Evolutionary conservation across 2,888 invertebrate genomes (phyloP).

Genomic region (Lordiphosa andalusiaca): DNA sequence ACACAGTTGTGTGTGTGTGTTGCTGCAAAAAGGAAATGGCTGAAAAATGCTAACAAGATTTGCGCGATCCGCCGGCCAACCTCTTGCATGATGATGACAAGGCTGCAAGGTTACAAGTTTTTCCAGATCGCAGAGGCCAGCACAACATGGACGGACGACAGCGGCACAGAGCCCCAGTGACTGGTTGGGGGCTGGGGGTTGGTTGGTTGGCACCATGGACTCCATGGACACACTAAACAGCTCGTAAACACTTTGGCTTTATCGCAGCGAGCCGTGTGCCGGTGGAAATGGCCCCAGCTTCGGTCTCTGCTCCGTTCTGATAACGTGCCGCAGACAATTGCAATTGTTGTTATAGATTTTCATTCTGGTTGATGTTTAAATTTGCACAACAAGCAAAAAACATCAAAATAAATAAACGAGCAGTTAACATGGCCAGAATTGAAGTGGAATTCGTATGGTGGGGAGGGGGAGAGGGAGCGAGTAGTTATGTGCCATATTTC

Average conservation of each 20-base stretch:
- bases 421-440: constrained; percentile 1
- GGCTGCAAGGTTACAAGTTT: constrained; percentile 73
- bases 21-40: constrained; percentile 57
- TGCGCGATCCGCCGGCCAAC: constrained; percentile 49
- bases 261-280: constrained; percentile 38
- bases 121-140: constrained; percentile 54
- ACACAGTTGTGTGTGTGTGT: constrained; percentile 15
- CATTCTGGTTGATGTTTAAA: constrained; percentile 56
- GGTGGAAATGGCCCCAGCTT: constrained; percentile 3
- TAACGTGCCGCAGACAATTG: constrained; percentile 62
- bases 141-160: constrained; percentile 8
- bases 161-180: constrained; percentile 27
- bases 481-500: not conserved
- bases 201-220: too few species aligned
- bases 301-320: constrained; percentile 26
- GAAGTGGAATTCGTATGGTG: too few species aligned
- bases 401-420: constrained; percentile 10
- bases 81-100: constrained; percentile 53
- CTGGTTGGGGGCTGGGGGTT: constrained; percentile 2
- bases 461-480: not conserved
- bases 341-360: constrained; percentile 50
- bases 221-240: constrained; percentile 54
- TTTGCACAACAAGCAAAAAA: constrained; percentile 42
- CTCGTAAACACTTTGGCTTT: constrained; percentile 69
- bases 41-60: constrained; percentile 71